Evolutionary conservation across 2,113 vertebrate genomes (phyloP), one percentile per base, ranked within the genome.

Genomic region (Leptosomus discolor): DNA sequence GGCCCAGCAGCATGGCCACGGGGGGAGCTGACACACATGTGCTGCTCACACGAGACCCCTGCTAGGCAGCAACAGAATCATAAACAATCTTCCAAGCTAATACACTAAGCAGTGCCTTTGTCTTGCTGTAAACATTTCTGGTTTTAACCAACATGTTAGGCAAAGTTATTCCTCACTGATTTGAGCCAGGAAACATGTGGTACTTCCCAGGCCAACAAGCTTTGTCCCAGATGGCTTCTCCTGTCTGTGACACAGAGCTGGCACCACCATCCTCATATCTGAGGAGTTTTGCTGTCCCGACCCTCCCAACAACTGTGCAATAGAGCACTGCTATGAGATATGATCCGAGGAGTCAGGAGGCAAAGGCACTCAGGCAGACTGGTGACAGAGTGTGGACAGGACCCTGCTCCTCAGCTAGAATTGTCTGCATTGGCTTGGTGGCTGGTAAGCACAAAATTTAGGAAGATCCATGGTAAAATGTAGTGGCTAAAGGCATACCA

Each of bases 1-100:
- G 61, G 20, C 16, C 30, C 26, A 76, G 57, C 23, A 63, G 15
- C 0, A 1, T 1, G 4, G 58, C 1, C 2, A n/a, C 0, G 5
- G 23, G 36, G 51, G 15, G 19, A 32, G 23, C 23, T 74, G 24
- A 60, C 30, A 32, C 8, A 2, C 6, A 4, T 0, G 3, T 5
- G 18, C 57, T 5, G 5, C 60, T 36, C 50, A 30, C 48, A 18
- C 1, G 2, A 54, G 22, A 63, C 2, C 22, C 21, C 46, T 67
- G 22, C 50, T 19, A 37, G 58, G 27, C 79, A 89, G 60, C 60
- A 32, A 20, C 24, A 54, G 83, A 88, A 51, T 9, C 63, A 41
- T 23, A 37, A 61, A 43, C 6, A 26, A 37, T 36, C 53, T 67
- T 71, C 48, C 69, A 84, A 76, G 20, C 14, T 60, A 56, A 73